A percentile compares a stretch with the other conserved stretches of the same genome.
Evolutionary conservation across 2,888 invertebrate genomes (phyloP).

Genomic region (Chloromyia formosa): DNA sequence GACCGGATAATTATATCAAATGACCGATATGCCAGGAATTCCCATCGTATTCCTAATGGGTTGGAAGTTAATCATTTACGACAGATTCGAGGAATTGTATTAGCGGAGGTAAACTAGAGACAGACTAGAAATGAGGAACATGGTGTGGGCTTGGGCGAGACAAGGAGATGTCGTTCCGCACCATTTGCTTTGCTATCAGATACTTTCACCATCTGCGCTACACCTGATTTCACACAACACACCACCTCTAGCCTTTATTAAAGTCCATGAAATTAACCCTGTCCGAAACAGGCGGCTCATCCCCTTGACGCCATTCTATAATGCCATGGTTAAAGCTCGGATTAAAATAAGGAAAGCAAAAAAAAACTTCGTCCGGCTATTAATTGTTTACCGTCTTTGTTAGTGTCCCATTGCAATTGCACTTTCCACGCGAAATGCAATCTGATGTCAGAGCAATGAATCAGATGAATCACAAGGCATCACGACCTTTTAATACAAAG

Average conservation of each 20-base stretch:
- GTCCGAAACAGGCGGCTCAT: neutral
- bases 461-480: conserved; percentile 1
- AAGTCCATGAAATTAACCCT: neutral
- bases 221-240: no score
- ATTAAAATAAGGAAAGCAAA: no score
- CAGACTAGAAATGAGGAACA: no score
- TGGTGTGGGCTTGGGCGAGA: no score
- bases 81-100: neutral
- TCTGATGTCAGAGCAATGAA: conserved; percentile 11
- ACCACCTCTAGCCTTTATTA: neutral
- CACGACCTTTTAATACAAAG: conserved; percentile 7
- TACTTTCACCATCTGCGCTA: no score
- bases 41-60: neutral
- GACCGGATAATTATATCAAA: neutral
- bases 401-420: neutral
- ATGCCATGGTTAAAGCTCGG: no score
- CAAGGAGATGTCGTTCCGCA: no score
- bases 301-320: no score
- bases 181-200: no score
- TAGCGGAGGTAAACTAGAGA: neutral
- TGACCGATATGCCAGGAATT: conserved; percentile 18
- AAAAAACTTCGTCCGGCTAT: no score
- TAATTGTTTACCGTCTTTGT: no score
- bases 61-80: neutral
- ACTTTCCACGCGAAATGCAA: conserved; percentile 2